Percentiles rank a stretch among this genome's conserved stretches.
Conservation (phyloP, 2,113 vertebrate species). For the Arenaria interpres region DNA sequence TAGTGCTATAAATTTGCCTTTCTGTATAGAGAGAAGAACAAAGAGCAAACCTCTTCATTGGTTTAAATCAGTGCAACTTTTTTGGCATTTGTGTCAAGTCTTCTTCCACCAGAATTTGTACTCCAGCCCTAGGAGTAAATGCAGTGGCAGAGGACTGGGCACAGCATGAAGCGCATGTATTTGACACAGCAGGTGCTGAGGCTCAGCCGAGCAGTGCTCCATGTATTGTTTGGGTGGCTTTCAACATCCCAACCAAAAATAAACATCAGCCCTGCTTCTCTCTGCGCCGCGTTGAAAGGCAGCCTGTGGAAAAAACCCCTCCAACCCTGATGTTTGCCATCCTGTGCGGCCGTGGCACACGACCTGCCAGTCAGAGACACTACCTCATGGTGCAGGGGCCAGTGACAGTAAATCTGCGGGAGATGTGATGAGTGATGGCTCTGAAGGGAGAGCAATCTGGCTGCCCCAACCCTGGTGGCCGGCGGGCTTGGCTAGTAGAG, state of each 20-base stretch:
- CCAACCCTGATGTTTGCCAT: neutral
- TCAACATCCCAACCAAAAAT: neutral
- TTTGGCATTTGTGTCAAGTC: neutral
- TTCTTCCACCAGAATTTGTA: neutral
- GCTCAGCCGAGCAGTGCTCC: neutral
- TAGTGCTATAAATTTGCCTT: neutral
- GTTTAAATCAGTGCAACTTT: neutral
- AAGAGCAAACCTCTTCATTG: neutral
- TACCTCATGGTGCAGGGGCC: neutral
- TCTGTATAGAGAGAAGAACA: neutral
- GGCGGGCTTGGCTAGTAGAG: neutral
- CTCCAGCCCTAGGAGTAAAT: neutral
- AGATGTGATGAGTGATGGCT: neutral
- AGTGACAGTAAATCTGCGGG: neutral
- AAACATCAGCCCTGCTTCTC: neutral
- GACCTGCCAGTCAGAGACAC: neutral
- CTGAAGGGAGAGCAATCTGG: neutral
- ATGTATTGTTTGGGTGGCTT: neutral
- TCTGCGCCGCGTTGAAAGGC: neutral
- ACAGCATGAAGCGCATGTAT: neutral
- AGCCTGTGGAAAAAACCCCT: neutral
- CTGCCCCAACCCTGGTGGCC: too few species aligned
- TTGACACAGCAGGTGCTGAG: neutral
- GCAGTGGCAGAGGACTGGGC: neutral
- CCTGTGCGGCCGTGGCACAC: neutral